Evolutionary conservation across 1,140 invertebrate species (phyloP).

Genomic region (Atopsyche davidsoni): DNA sequence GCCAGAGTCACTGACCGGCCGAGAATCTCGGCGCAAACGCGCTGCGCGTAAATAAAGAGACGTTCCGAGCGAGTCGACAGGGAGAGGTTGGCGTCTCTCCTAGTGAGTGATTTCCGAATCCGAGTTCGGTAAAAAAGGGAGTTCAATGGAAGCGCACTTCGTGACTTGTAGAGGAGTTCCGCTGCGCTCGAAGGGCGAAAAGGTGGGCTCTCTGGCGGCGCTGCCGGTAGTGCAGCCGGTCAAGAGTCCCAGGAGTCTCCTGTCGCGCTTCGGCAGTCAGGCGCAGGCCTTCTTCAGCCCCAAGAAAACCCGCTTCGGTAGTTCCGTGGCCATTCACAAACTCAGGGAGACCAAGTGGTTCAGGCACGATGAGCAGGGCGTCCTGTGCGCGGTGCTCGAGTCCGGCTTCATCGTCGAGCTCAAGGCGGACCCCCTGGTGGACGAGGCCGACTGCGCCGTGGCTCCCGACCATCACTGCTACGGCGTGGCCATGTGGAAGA

Average conservation of each 20-base stretch:
- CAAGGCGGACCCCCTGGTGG: constrained; percentile 45
- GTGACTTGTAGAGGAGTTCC: constrained; percentile 48
- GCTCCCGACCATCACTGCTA: constrained; percentile 49
- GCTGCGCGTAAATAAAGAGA: background rate
- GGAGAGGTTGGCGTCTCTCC: background rate
- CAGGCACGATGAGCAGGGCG: constrained; percentile 55
- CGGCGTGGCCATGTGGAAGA: constrained; percentile 58
- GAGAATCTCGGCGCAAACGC: constrained; percentile 6
- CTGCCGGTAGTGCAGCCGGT: constrained; percentile 13
- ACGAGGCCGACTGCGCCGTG: constrained; percentile 37
- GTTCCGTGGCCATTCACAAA: constrained; percentile 59
- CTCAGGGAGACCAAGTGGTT: constrained; percentile 64
- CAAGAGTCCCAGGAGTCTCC: constrained; percentile 32
- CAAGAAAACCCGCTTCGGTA: constrained; percentile 51
- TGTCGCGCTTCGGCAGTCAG: constrained; percentile 48
- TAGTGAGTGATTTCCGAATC: background rate
- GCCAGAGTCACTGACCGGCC: constrained; percentile 18
- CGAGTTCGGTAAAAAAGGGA: constrained; percentile 7
- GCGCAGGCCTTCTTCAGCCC: constrained; percentile 47
- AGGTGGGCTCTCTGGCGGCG: constrained; percentile 32
- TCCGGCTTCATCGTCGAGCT: constrained; percentile 62
- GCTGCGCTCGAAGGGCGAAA: constrained; percentile 32
- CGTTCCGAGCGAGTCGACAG: no score
- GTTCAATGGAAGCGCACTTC: constrained; percentile 52
- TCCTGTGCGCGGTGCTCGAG: constrained; percentile 61